These are phyloP conservation scores for Podarcis cretensis DNA, from an alignment of 2,113 vertebrate genomes.

Conservation along the genomic window DNA sequence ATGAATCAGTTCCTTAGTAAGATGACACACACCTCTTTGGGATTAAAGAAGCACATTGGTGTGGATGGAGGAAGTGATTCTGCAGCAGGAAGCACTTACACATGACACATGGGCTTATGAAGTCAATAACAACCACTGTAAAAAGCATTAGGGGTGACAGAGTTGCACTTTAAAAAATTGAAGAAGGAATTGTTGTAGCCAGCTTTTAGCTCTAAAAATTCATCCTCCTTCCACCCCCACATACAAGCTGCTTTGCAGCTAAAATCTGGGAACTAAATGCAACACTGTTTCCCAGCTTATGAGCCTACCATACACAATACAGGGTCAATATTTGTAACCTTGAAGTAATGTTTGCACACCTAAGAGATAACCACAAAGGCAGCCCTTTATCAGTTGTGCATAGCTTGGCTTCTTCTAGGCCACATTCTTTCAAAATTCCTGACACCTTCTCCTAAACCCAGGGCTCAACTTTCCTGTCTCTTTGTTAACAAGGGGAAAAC, in stretches of 20 bases:
- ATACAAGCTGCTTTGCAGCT: neutral
- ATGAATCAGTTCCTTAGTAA: neutral
- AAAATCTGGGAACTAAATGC: conserved; percentile 4
- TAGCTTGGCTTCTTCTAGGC: neutral
- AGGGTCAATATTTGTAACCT: conserved; percentile 28
- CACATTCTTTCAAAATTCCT: neutral
- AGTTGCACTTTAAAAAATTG: too few species aligned
- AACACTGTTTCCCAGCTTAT: conserved; percentile 4
- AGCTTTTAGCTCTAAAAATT: neutral
- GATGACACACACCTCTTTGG: neutral
- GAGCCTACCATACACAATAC: neutral
- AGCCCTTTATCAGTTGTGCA: neutral
- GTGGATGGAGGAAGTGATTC: neutral
- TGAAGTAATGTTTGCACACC: neutral
- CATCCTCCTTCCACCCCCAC: neutral
- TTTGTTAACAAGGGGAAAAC: neutral
- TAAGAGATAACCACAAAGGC: neutral
- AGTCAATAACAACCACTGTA: neutral
- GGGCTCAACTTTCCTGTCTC: neutral
- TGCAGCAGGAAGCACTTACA: neutral
- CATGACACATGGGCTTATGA: neutral
- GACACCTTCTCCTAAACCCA: neutral
- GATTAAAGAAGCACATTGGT: neutral
- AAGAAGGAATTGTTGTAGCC: neutral
- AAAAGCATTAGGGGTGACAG: neutral